These are phyloP conservation scores for Rhinoraja longicauda DNA, from an alignment of 2,797 vertebrate genomes.

Conservation along the genomic window DNA sequence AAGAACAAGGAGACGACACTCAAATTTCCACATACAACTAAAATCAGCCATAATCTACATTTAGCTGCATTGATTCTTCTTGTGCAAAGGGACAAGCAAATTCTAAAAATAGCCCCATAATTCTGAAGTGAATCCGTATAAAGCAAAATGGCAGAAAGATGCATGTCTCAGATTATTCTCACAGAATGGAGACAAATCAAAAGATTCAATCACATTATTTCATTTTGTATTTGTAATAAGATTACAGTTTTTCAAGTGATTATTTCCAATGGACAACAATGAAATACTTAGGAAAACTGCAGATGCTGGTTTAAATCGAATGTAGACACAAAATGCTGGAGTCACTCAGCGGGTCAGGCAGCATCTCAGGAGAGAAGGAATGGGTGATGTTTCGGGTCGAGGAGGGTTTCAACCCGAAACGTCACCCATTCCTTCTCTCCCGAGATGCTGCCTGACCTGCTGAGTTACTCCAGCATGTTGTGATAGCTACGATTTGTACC, in stretches of 20 bases:
- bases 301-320: too few species aligned
- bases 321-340: too few species aligned
- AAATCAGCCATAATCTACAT: not conserved
- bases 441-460: too few species aligned
- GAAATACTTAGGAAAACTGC: too few species aligned
- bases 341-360: too few species aligned
- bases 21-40: not conserved
- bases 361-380: too few species aligned
- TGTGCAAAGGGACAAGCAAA: not conserved
- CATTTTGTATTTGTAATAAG: not conserved
- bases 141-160: conserved; percentile 10
- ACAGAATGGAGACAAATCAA: not conserved
- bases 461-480: too few species aligned
- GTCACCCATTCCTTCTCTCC: too few species aligned
- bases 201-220: conserved; percentile 6
- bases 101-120: not conserved
- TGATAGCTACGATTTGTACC: too few species aligned
- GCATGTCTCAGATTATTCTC: not conserved
- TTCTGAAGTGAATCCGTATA: conserved; percentile 6
- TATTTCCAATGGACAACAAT: not conserved
- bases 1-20: not conserved
- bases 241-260: not conserved
- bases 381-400: too few species aligned
- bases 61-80: not conserved
- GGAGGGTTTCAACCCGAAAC: too few species aligned